Base-by-base conservation (phyloP, 2,113 vertebrate species). In the Tinamus guttatus region DNA sequence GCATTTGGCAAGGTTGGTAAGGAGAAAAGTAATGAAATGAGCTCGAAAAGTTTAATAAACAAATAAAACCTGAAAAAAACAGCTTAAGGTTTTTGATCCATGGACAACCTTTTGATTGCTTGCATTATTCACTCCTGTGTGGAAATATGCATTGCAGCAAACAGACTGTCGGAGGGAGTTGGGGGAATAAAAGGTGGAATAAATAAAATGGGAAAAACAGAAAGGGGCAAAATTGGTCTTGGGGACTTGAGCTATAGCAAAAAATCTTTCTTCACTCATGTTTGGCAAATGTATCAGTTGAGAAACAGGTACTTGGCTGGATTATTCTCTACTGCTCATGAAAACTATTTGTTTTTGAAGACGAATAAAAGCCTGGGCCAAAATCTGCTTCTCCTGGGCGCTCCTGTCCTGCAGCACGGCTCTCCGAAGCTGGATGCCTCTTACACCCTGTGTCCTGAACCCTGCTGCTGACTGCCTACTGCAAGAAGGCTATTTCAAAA, bases 11-110 rank as follows among this genome's bases (percentile, higher is more conserved):
- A 51, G 4, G 30, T 82, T 51, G 36, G 67, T 94, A 95, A 85
- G 63, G 45, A 85, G 41, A 82, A 91, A 54, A 95, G 82, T 77
- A 94, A 94, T 84, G 69, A 89, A 89, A 96, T 83, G 49, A 89
- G 7, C 58, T 87, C 27, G 41, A 47, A 89, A 94, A 91, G 7
- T 89, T 94, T 95, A 82, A 95, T 92, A 91, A 92, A 74, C 54
- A 96, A 94, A 97, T 90, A 94, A 95, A 95, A 82, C 30, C 73
- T 91, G 74, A 94, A 82, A 96, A 91, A 32, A 91, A 41, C 70
- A 79, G 38, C 81, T 92, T 82, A 89, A 85, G 65, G 25, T 49
- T 94, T 95, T 87, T 87, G 70, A 87, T 88, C 89, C 68, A 85
- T 83, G 36, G 18, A 76, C 62, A 74, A 85, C 91, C 91, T 58